A percentile compares a stretch with the other conserved stretches of the same genome.
These are phyloP conservation scores for Sternotherus odoratus DNA, from an alignment of 2,797 vertebrate species.

Conservation along the genomic window DNA sequence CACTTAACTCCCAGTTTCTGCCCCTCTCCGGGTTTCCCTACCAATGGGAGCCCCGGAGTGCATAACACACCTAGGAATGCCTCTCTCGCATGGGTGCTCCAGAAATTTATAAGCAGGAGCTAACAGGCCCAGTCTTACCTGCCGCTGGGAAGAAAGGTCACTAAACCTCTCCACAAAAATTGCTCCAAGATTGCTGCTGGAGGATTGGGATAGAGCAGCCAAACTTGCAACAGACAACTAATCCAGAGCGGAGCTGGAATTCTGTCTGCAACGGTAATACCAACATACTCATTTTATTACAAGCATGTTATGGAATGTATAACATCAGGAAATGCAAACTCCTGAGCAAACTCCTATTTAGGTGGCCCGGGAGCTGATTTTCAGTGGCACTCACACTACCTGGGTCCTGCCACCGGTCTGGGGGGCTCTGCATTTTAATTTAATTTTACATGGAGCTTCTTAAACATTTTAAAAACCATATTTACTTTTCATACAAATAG, in stretches of 20 bases:
- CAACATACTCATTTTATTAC: conserved; percentile 7
- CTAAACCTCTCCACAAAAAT: neutral
- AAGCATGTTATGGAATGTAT: neutral
- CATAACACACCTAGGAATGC: neutral
- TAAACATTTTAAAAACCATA: too few relatives aligned
- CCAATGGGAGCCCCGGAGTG: neutral
- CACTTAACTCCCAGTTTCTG: neutral
- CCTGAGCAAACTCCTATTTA: neutral
- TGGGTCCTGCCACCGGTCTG: too few relatives aligned
- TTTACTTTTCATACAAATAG: too few relatives aligned
- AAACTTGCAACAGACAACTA: neutral
- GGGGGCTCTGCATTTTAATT: too few relatives aligned
- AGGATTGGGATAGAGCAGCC: conserved; percentile 25
- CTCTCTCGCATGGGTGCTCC: neutral
- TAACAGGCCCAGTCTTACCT: neutral
- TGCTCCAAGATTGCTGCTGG: conserved; percentile 57
- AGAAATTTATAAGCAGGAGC: accelerated
- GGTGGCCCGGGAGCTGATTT: too few relatives aligned
- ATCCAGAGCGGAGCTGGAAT: conserved; percentile 30
- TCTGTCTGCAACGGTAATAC: neutral
- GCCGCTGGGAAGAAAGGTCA: conserved; percentile 12
- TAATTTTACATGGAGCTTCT: too few relatives aligned
- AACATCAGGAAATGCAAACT: neutral
- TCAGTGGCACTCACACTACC: too few relatives aligned
- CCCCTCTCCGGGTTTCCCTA: neutral